These are phyloP conservation scores for Cynodonichthys magdalenae DNA, from an alignment of 2,797 vertebrate species.

Conservation along the genomic window DNA sequence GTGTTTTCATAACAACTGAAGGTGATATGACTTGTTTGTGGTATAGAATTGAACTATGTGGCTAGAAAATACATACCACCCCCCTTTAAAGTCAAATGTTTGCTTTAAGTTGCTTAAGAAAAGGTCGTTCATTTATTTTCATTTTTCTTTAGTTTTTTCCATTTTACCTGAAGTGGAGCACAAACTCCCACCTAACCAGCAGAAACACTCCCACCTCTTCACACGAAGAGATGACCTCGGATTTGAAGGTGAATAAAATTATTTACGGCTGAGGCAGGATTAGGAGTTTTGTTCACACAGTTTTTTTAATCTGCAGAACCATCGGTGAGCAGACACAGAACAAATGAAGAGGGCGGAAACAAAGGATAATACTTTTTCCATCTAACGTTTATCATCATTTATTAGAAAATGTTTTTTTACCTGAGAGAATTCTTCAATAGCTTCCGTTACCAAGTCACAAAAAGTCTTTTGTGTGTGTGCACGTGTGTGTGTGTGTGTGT, in stretches of 20 bases:
- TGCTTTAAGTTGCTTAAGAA: too few species aligned
- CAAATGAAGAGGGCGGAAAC: constrained; percentile 59
- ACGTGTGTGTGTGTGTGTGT: constrained; percentile 26
- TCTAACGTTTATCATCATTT: constrained; percentile 83
- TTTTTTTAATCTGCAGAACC: constrained; percentile 3
- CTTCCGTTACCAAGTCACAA: constrained; percentile 79
- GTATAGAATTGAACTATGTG: too few species aligned
- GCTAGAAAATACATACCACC: too few species aligned
- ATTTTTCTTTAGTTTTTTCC: not conserved
- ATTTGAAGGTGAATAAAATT: constrained; percentile 24
- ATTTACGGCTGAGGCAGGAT: constrained; percentile 1
- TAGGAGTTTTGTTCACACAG: constrained; percentile 20
- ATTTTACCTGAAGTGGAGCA: constrained; percentile 17
- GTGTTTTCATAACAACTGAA: too few species aligned
- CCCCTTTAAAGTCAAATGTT: too few species aligned
- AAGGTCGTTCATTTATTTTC: not conserved
- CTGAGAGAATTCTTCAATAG: constrained; percentile 87
- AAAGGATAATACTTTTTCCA: constrained; percentile 74
- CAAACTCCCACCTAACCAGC: constrained; percentile 10
- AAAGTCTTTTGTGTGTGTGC: constrained; percentile 66
- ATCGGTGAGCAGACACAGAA: constrained; percentile 14
- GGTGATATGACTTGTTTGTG: too few species aligned
- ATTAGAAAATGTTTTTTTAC: constrained; percentile 84
- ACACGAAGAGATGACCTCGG: constrained; percentile 17
- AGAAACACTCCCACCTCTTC: constrained; percentile 15